These are phyloP conservation scores for Pandion haliaetus DNA, from an alignment of 2,113 vertebrate genomes.

Conservation along the genomic window DNA sequence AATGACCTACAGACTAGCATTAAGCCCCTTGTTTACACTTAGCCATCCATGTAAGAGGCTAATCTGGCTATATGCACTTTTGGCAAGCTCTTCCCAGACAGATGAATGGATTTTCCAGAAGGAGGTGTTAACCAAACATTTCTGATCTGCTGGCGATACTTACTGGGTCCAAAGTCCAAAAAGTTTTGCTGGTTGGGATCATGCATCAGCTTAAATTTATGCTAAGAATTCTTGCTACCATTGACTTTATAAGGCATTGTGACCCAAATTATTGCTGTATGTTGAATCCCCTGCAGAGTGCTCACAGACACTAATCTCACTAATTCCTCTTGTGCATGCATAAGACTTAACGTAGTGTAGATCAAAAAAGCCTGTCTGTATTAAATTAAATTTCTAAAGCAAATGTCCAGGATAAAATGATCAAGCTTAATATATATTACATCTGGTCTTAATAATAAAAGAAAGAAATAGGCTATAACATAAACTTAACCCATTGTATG, in stretches of 20 bases:
- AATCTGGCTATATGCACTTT: not conserved
- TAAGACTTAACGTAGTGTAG: not conserved
- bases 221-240: not conserved
- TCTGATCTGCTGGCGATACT: not conserved
- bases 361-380: not conserved
- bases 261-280: not conserved
- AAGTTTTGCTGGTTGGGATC: not conserved
- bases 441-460: not conserved
- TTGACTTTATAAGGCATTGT: not conserved
- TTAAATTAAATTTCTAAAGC: slow-evolving; percentile 1
- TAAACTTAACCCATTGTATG: not conserved
- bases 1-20: not conserved
- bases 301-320: not conserved
- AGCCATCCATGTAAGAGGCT: not conserved
- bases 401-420: not conserved
- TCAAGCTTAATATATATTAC: not conserved
- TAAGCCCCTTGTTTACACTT: slow-evolving; percentile 37
- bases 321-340: not conserved
- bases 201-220: not conserved
- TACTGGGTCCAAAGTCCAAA: not conserved
- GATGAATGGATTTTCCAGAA: not conserved
- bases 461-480: not conserved
- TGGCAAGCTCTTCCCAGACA: not conserved
- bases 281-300: not conserved
- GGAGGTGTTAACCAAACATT: not conserved